phyloP scores from a whole-genome alignment of 2,113 vertebrate genomes.

The Podiceps cristatus region DNA sequence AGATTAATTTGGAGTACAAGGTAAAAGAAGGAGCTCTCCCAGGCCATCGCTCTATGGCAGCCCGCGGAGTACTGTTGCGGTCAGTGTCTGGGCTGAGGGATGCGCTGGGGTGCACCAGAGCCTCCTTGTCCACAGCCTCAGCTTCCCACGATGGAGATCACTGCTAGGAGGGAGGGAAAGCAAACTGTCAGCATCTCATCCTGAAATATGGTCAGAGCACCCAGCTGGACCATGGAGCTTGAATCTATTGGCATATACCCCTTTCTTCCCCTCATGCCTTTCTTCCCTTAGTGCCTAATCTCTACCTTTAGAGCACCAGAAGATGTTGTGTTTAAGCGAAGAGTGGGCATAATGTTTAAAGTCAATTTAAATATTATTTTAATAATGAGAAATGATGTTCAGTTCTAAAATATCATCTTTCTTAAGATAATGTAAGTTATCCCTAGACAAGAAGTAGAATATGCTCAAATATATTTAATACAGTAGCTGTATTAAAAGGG shows the following conservation, averaged over 20 bases:
- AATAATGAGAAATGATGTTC: background rate
- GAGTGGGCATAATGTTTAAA: background rate
- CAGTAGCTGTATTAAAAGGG: background rate
- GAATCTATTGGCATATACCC: background rate
- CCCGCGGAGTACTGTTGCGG: rapidly evolving
- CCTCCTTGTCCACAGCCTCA: background rate
- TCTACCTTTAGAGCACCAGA: background rate
- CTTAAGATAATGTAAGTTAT: background rate
- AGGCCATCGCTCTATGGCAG: background rate
- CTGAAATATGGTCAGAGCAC: background rate
- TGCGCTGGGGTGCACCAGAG: background rate
- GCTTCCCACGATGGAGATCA: background rate
- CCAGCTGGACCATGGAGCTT: background rate
- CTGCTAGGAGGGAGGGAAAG: background rate
- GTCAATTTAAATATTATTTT: background rate
- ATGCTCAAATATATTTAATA: background rate
- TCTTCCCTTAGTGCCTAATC: background rate
- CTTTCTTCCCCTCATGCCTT: background rate
- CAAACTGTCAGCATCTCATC: background rate
- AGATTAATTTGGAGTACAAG: background rate
- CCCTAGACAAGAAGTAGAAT: background rate
- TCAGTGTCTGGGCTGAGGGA: background rate
- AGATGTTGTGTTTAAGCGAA: background rate
- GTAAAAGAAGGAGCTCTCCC: background rate
- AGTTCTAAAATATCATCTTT: background rate